phyloP scores from a whole-genome alignment of 2,113 vertebrate genomes.

The Piaya cayana region DNA sequence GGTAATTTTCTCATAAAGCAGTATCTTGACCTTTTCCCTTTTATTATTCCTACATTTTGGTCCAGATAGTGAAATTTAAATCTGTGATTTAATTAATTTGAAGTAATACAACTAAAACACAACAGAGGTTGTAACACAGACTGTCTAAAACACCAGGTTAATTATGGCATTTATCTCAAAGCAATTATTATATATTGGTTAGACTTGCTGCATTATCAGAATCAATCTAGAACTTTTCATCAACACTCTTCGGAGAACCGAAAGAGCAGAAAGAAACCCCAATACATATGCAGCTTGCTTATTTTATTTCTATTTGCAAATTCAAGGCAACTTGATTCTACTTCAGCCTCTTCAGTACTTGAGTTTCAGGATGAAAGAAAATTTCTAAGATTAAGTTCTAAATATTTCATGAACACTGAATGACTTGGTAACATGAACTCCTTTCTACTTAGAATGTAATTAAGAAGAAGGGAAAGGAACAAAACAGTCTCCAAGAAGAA shows the following conservation, averaged over 20 bases:
- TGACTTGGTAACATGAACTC: not conserved
- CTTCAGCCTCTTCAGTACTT: not conserved
- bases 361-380: not conserved
- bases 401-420: conserved; percentile 15
- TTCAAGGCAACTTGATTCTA: not conserved
- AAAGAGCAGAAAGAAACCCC: not conserved
- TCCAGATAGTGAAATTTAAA: not conserved
- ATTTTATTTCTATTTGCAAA: not conserved
- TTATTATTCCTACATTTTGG: not conserved
- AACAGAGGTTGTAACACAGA: not conserved
- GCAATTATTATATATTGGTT: not conserved
- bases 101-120: not conserved
- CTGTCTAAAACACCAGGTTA: not conserved
- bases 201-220: not conserved
- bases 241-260: not conserved
- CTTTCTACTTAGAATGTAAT: not conserved
- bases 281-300: not conserved
- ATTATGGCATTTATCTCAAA: not conserved
- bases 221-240: not conserved
- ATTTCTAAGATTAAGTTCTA: conserved; percentile 13
- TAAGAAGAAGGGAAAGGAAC: not conserved
- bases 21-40: not conserved
- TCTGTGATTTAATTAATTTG: not conserved
- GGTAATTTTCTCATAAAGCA: not conserved
- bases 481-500: not conserved